Conservation (phyloP, 2,113 vertebrate species). For the Pseudopodoces humilis region DNA sequence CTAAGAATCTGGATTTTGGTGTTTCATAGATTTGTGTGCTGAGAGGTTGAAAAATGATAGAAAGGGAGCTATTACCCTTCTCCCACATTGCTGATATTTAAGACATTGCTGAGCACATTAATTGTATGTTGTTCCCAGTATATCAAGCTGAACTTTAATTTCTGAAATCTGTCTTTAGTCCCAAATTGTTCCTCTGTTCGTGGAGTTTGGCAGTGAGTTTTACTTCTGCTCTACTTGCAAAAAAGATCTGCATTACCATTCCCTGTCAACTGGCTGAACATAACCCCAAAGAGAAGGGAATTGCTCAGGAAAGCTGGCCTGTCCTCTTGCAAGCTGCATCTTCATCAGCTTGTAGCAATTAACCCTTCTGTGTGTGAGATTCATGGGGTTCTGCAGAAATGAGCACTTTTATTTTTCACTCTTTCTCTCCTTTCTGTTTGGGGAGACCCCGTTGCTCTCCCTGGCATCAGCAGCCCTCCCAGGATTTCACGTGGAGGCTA, state of each 20-base stretch:
- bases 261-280: background rate
- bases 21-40: constrained; percentile 19
- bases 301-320: constrained; percentile 22
- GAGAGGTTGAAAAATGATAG: constrained; percentile 57
- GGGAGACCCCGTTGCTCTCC: background rate
- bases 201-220: constrained; percentile 45
- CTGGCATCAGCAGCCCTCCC: background rate
- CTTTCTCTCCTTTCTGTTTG: background rate
- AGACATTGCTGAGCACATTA: constrained; percentile 60
- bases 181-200: constrained; percentile 46
- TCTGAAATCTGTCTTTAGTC: constrained; percentile 61
- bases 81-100: constrained; percentile 64
- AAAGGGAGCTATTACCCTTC: constrained; percentile 64
- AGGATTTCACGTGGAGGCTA: background rate
- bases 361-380: background rate
- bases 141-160: constrained; percentile 60
- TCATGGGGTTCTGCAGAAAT: background rate
- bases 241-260: constrained; percentile 23
- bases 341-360: background rate
- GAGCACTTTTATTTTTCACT: background rate
- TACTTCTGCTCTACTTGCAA: constrained; percentile 16
- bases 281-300: constrained; percentile 23
- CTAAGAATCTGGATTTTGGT: constrained; percentile 20
- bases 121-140: constrained; percentile 55
- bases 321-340: background rate